Evolutionary conservation across 1,140 invertebrate species (phyloP).

Genomic region (Hermetia illucens): DNA sequence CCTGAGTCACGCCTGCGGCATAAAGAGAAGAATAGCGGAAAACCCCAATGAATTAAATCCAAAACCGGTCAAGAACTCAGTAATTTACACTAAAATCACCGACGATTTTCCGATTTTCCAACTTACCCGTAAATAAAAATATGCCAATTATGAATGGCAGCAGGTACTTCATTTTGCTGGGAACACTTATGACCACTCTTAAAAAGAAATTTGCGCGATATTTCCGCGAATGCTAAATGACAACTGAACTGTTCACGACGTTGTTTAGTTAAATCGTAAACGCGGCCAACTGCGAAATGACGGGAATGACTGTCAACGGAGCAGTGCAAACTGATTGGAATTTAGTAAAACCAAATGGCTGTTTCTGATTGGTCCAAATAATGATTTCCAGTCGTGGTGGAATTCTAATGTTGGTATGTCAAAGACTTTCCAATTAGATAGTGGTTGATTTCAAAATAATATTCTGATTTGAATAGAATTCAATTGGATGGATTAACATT

Average conservation of each 20-base stretch:
- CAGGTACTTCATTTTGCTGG: conserved; percentile 39
- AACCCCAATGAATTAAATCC: conserved; percentile 10
- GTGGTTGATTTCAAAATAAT: no score
- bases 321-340: background rate
- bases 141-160: conserved; percentile 32
- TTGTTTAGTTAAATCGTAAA: background rate
- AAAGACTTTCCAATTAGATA: no score
- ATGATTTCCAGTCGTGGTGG: background rate
- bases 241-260: background rate
- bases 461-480: no score
- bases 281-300: background rate
- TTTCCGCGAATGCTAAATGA: background rate
- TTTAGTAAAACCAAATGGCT: conserved; percentile 1
- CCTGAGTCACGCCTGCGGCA: conserved; percentile 25
- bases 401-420: no score
- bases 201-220: background rate
- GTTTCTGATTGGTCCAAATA: conserved; percentile 5
- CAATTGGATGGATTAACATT: no score
- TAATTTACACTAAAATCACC: conserved; percentile 10
- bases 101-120: conserved; percentile 5
- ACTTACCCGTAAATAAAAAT: conserved; percentile 37
- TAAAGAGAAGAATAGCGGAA: conserved; percentile 15
- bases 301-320: background rate
- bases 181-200: no score
- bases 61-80: conserved; percentile 11